phyloP scores from a whole-genome alignment of 2,113 vertebrate genomes.

The Oxyura jamaicensis region DNA sequence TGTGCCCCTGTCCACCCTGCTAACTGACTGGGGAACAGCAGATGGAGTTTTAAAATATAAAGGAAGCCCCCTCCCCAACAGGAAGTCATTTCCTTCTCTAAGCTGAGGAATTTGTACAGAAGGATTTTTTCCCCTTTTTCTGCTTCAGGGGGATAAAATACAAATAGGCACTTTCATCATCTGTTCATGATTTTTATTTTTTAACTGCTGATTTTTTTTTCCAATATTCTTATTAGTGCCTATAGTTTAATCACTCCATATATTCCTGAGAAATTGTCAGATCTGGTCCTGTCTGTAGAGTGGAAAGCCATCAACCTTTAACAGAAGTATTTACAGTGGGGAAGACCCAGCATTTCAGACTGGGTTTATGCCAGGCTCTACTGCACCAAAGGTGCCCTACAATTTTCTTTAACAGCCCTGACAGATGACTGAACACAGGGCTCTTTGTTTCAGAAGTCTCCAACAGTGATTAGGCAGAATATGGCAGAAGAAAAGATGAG shows the following conservation, averaged over 20 bases:
- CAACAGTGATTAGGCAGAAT: rapidly evolving
- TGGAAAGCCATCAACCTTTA: background rate
- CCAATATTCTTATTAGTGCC: background rate
- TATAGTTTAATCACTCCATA: background rate
- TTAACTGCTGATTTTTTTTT: background rate
- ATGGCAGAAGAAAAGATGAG: background rate
- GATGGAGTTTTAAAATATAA: constrained; percentile 15
- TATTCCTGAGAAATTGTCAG: background rate
- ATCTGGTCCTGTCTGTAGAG: background rate
- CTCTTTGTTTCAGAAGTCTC: background rate
- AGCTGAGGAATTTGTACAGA: constrained; percentile 42
- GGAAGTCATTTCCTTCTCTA: constrained; percentile 65
- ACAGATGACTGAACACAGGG: background rate
- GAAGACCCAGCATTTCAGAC: background rate
- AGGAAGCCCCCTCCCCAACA: background rate
- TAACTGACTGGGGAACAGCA: background rate
- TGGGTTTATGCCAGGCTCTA: background rate
- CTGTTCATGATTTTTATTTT: constrained; percentile 42
- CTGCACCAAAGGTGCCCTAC: background rate
- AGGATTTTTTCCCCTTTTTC: background rate
- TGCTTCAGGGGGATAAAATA: background rate
- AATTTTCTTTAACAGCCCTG: rapidly evolving
- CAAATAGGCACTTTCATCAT: constrained; percentile 29
- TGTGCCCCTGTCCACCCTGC: background rate
- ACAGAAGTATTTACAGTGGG: background rate